phyloP scores from a whole-genome alignment of 2,888 invertebrate species.

The Hemithea aestivaria region DNA sequence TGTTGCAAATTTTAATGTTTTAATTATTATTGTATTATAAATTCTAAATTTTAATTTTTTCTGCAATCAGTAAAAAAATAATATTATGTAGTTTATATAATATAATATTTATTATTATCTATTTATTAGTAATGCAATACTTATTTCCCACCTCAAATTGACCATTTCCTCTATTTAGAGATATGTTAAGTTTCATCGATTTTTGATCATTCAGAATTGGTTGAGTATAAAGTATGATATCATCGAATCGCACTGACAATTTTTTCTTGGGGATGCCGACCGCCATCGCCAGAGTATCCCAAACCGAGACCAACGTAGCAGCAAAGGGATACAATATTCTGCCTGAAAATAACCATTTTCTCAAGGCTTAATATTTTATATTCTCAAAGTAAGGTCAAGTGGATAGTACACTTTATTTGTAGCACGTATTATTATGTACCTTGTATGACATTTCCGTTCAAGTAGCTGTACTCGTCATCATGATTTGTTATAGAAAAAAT shows the following conservation, averaged over 20 bases:
- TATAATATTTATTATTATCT: no score
- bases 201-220: slow-evolving; percentile 78
- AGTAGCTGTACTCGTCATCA: slow-evolving; percentile 45
- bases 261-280: slow-evolving; percentile 75
- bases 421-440: slow-evolving; percentile 29
- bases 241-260: slow-evolving; percentile 83
- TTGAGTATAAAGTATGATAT: slow-evolving; percentile 79
- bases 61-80: no score
- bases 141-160: slow-evolving; percentile 70
- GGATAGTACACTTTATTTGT: no score
- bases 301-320: slow-evolving; percentile 83
- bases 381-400: no score
- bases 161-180: slow-evolving; percentile 81
- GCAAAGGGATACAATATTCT: slow-evolving; percentile 87
- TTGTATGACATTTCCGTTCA: slow-evolving; percentile 43
- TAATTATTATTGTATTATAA: no score
- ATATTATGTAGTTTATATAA: no score
- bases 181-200: slow-evolving; percentile 70
- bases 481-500: slow-evolving; percentile 37
- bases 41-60: no score
- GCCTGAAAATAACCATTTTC: slow-evolving; percentile 52
- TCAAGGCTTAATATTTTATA: no score
- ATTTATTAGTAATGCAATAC: no score
- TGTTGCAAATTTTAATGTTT: no score
- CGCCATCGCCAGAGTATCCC: slow-evolving; percentile 84